A percentile compares a stretch with the other conserved stretches of the same genome.
phyloP scores from a whole-genome alignment of 2,888 invertebrate species.

The Phyllotreta cruciferae region DNA sequence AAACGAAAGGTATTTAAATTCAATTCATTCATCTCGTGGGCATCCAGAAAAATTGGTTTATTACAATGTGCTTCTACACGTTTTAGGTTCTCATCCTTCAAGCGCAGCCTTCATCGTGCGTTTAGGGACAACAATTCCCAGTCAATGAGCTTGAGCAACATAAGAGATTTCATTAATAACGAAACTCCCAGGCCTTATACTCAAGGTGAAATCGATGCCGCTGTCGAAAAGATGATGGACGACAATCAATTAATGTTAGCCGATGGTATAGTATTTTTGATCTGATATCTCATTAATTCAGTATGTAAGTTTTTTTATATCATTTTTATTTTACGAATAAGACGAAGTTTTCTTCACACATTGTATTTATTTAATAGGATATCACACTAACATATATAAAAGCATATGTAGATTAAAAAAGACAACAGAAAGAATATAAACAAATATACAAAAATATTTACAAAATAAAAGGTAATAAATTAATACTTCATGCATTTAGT shows the following conservation, averaged over 20 bases:
- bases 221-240: constrained; percentile 82
- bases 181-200: constrained; percentile 68
- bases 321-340: too few species aligned
- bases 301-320: background rate
- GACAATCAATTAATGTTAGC: constrained; percentile 93
- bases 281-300: constrained; percentile 62
- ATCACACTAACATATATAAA: constrained; percentile 50
- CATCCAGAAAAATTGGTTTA: too few species aligned
- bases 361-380: constrained; percentile 49
- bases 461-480: constrained; percentile 33
- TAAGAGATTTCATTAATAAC: constrained; percentile 71
- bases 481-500: constrained; percentile 9
- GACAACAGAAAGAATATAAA: constrained; percentile 38
- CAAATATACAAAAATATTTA: constrained; percentile 40
- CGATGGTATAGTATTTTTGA: constrained; percentile 83
- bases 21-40: too few species aligned
- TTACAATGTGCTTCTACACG: too few species aligned
- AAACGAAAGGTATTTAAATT: constrained; percentile 44
- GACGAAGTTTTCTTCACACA: constrained; percentile 42
- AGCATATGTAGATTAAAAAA: constrained; percentile 41
- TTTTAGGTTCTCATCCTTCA: constrained; percentile 72
- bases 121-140: constrained; percentile 82
- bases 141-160: constrained; percentile 71
- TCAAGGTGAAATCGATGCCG: constrained; percentile 76
- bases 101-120: constrained; percentile 73